These are phyloP conservation scores for Ploceus nigricollis DNA, from an alignment of 2,113 vertebrate genomes.

Conservation along the genomic window DNA sequence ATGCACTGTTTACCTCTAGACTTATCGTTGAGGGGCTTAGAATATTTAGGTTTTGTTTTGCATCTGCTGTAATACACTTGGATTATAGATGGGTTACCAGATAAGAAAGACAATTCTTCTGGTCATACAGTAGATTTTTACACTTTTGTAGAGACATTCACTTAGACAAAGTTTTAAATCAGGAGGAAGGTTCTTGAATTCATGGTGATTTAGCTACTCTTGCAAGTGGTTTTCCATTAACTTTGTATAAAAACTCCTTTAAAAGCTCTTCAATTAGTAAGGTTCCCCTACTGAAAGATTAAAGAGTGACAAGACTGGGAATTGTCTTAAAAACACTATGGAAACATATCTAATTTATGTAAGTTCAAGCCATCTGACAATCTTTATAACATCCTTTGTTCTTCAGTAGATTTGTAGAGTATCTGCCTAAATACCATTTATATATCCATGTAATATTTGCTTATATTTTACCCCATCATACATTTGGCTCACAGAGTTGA, in stretches of 20 bases:
- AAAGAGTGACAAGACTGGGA: neutral
- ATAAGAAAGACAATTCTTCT: neutral
- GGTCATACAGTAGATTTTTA: neutral
- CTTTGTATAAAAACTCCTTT: neutral
- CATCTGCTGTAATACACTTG: neutral
- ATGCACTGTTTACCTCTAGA: neutral
- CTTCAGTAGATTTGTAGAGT: neutral
- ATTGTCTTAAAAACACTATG: neutral
- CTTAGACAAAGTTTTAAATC: neutral
- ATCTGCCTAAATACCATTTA: neutral
- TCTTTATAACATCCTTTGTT: neutral
- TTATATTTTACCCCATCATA: neutral
- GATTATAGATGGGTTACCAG: neutral
- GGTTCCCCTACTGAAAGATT: neutral
- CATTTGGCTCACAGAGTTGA: neutral
- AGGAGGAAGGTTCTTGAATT: neutral
- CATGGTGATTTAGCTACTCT: neutral
- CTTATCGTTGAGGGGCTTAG: neutral
- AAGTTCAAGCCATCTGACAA: neutral
- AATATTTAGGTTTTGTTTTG: neutral
- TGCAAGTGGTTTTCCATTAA: neutral
- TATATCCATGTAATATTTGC: neutral
- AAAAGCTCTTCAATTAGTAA: neutral
- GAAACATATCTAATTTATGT: neutral
- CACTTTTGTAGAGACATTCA: neutral